phyloP scores from a whole-genome alignment of 2,797 vertebrate genomes.

The Muraenolepis orangiensis region DNA sequence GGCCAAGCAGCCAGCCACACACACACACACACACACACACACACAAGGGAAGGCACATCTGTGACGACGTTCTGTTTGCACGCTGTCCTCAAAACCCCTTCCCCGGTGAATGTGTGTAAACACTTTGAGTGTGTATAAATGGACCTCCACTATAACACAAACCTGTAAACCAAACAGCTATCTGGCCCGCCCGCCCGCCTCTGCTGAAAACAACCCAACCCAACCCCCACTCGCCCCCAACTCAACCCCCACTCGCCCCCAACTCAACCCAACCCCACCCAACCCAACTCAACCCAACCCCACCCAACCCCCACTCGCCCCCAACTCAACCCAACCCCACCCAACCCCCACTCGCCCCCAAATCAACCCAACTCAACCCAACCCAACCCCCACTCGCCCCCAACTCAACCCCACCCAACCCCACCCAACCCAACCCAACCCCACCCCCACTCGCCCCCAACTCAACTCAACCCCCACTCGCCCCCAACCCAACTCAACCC shows the following conservation, averaged over 20 bases:
- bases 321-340: too few species aligned
- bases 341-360: too few species aligned
- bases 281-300: too few species aligned
- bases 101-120: constrained; percentile 67
- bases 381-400: too few species aligned
- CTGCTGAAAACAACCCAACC: constrained; percentile 16
- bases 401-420: too few species aligned
- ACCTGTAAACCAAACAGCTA: constrained; percentile 11
- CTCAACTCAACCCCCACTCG: too few species aligned
- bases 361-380: too few species aligned
- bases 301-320: too few species aligned
- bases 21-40: too few species aligned
- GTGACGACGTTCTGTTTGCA: constrained; percentile 43
- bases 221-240: not conserved
- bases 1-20: not conserved
- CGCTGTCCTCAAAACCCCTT: constrained; percentile 54
- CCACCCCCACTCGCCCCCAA: not conserved
- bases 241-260: too few species aligned
- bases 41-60: constrained; percentile 1
- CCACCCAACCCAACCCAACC: constrained; percentile 14
- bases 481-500: too few species aligned
- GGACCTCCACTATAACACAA: constrained; percentile 22
- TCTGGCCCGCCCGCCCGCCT: constrained; percentile 2
- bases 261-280: too few species aligned
- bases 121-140: constrained; percentile 57